Conservation (phyloP, 2,888 invertebrate genomes). For the Pyrrhosoma nymphula region DNA sequence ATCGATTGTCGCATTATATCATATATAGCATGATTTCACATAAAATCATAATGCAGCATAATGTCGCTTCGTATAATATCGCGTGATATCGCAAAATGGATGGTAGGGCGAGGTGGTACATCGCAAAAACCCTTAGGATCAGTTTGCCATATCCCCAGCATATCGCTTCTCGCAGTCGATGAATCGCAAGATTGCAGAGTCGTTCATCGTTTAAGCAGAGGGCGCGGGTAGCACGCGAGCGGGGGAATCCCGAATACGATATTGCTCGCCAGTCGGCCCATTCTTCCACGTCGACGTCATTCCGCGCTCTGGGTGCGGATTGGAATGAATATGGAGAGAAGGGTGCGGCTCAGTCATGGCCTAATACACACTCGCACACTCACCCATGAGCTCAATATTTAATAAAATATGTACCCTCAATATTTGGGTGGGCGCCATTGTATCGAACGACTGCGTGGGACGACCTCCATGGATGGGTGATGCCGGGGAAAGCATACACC, state of each 20-base stretch:
- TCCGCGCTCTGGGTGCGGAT: background rate
- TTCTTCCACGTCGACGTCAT: constrained; percentile 55
- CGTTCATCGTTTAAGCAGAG: background rate
- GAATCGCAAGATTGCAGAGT: too few species aligned
- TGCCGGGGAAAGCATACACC: background rate
- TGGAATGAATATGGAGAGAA: too few species aligned
- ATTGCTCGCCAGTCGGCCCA: background rate
- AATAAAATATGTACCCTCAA: constrained; percentile 42
- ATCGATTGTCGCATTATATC: too few species aligned
- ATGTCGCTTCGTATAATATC: too few species aligned
- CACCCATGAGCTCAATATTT: constrained; percentile 35
- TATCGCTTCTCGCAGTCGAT: too few species aligned
- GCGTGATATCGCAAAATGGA: too few species aligned
- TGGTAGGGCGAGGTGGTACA: too few species aligned
- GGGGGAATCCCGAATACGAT: background rate
- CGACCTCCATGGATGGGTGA: background rate
- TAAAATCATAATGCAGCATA: too few species aligned
- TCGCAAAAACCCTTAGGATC: too few species aligned
- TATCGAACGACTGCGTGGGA: background rate
- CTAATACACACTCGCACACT: background rate
- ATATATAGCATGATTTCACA: too few species aligned
- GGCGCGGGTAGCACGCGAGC: background rate
- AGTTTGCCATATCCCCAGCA: too few species aligned
- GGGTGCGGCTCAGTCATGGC: background rate
- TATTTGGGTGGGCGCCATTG: background rate